Evolutionary conservation across 1,140 invertebrate species (phyloP), one percentile per base, ranked within the genome.

Genomic region (Aphaenogaster floridana): DNA sequence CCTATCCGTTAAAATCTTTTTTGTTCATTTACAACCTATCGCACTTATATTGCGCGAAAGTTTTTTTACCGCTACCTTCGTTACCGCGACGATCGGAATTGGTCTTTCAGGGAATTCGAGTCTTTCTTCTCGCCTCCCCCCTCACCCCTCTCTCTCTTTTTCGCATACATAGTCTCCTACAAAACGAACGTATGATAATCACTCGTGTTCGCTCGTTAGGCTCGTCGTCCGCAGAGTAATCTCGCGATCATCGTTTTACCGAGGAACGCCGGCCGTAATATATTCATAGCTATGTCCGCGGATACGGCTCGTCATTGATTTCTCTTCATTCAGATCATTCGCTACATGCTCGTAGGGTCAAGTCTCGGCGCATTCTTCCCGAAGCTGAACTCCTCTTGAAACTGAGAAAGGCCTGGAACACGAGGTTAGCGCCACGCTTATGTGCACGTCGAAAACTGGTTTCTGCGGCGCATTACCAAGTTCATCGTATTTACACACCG

Each of bases 401-500:
- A 81, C 21, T 34, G 66, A 63, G 79, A 81, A 81, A 71, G 78
- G 17, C 59, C 36, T 39, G 52, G 42, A n/a, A 34, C 48, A 17
- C 48, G 45, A 72, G 79, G 48, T 78, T 61, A 81, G 79, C 88
- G 87, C 77, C 81, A 77, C 71, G 89, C 68, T 66, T 42, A 7
- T 15, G 9, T 48, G 15, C 52, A n/a, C 50, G 21, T 45, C 28
- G 79, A 64, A 54, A 91, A 91, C 90, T 89, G 90, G 90, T 91
- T 91, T 91, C 87, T 45, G 48, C 88, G 81, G 68, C 64, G 59
- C 81, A 83, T 91, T 91, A 91, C 87, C 90, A 83, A 89, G 88
- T 83, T 83, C 90, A 89, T 76, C 85, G 86, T 91, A 91, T 91
- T 91, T 91, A 88, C 88, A 91, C 90, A 88, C 89, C 79, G 42